Base-by-base conservation (phyloP, 1,140 invertebrate genomes). In the Monochamus saltuarius region DNA sequence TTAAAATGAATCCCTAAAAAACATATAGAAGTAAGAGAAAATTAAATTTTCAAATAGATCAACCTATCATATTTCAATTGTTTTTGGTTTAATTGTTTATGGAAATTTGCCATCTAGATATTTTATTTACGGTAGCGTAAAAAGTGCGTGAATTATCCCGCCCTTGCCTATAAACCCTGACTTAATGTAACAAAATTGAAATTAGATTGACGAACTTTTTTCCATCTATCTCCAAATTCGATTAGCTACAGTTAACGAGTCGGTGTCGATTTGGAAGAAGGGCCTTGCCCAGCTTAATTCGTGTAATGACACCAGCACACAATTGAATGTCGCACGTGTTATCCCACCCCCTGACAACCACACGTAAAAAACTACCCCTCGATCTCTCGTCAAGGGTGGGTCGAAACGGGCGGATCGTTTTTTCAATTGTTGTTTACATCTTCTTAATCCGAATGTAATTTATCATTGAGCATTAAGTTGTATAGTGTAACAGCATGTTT, bases 281-380 rank as follows among this genome's bases (percentile, higher is more conserved):
- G 47, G 38, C 19, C 7, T 37, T 49, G 38, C 17, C 43, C 34
- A 17, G 14, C 50, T 58, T 63, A 63, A 63, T 59, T 34, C 50
- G 10, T 42, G 34, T 64, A 64, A 64, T 61, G 58, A 64, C 62
- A 56, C 62, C 62, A 57, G 46, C 52, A 46, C 53, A 64, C 62
- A 64, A 64, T 64, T 64, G 58, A 64, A 61, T 64, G 56, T 56
- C n/a, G 13, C 54, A 53, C 62, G 52, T 59, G 52, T 64, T 64
- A 64, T 64, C 42, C 43, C 22, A 29, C 58, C 62, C 58, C 39
- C 35, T 45, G 56, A 64, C 59, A 64, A 60, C 42, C 47, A 10
- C 35, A 29, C 49, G 61, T 64, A 60, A 64, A 60, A 29, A 29
- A 29, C 22, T 29, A 29, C 22, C 22, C 62, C 42, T 13, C 19